A percentile compares a stretch with the other conserved stretches of the same genome.
phyloP scores from a whole-genome alignment of 1,140 invertebrate genomes.

The Euwallacea fornicatus region DNA sequence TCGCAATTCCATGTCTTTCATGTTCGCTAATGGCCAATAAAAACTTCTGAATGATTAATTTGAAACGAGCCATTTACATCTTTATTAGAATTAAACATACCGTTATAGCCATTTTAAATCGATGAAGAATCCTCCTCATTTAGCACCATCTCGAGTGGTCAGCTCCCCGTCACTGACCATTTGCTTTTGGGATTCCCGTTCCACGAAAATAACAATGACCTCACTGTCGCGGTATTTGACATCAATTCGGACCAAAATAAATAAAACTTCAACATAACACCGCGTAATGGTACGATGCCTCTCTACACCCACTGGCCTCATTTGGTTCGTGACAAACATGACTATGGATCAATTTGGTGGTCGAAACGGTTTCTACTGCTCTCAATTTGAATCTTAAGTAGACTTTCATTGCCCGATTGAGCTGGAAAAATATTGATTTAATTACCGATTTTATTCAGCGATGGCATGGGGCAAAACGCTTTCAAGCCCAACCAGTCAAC shows the following conservation, averaged over 20 bases:
- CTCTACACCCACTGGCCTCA: background rate
- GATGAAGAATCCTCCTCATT: too few relatives aligned
- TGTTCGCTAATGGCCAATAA: background rate
- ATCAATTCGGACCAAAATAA: conserved; percentile 21
- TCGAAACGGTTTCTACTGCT: background rate
- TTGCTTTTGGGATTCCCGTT: conserved; percentile 12
- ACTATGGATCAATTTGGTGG: background rate
- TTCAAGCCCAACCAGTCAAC: too few relatives aligned
- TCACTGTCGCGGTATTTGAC: conserved; percentile 23
- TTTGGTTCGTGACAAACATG: conserved; percentile 5
- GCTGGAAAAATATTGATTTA: too few relatives aligned
- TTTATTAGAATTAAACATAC: background rate
- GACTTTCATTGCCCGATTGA: background rate
- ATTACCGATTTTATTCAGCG: too few relatives aligned
- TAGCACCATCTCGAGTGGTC: too few relatives aligned
- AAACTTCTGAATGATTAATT: background rate
- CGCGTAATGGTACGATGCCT: background rate
- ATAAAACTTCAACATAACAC: conserved; percentile 8
- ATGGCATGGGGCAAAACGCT: too few relatives aligned
- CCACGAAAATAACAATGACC: conserved; percentile 18
- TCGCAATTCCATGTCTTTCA: conserved; percentile 1
- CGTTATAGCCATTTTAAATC: too few relatives aligned
- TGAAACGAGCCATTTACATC: background rate
- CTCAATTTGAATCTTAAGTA: background rate
- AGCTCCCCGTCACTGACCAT: conserved; percentile 7